Evolutionary conservation across 2,113 vertebrate genomes (phyloP).

Genomic region (Channa maculata): DNA sequence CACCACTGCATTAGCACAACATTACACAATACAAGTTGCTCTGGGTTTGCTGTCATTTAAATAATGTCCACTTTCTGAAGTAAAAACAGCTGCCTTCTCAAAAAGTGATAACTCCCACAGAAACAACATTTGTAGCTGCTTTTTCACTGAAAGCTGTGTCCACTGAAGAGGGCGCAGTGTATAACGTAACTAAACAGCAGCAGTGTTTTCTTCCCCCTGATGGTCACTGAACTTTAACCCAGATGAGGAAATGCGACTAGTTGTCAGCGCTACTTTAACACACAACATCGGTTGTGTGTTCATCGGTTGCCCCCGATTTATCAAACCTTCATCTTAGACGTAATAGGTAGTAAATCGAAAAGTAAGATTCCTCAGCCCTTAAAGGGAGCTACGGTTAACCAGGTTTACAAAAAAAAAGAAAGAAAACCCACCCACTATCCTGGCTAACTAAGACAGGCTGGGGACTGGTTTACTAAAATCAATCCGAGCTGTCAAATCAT

Average conservation of each 20-base stretch:
- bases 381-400: background rate
- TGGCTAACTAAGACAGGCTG: background rate
- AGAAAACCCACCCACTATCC: background rate
- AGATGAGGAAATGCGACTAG: background rate
- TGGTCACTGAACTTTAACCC: constrained; percentile 53
- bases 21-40: background rate
- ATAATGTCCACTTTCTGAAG: background rate
- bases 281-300: background rate
- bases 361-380: background rate
- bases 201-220: background rate
- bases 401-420: no score
- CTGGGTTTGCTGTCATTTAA: background rate
- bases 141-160: background rate
- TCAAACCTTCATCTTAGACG: no score
- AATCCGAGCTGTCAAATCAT: constrained; percentile 5
- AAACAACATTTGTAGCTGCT: background rate
- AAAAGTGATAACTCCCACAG: background rate
- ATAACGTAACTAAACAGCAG: background rate
- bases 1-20: background rate
- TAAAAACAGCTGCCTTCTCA: background rate
- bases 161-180: background rate
- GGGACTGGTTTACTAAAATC: background rate
- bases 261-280: background rate
- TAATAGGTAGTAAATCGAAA: no score
- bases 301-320: background rate